Percentiles rank a stretch among this genome's conserved stretches.
These are phyloP conservation scores for Eutrigla gurnardus DNA, from an alignment of 2,797 vertebrate genomes.

Conservation along the genomic window DNA sequence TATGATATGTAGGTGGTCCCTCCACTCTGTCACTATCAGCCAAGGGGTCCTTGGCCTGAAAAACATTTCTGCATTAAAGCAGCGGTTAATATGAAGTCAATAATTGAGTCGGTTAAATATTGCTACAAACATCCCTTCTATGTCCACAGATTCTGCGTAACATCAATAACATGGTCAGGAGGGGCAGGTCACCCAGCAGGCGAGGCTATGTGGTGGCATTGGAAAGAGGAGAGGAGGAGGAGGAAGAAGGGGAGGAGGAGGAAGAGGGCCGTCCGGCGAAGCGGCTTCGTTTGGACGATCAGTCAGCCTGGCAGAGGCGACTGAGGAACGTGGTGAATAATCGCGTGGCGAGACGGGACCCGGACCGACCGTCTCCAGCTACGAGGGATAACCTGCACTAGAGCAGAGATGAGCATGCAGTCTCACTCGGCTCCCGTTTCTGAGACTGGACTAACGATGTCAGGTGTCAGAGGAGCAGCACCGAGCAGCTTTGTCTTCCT, in stretches of 20 bases:
- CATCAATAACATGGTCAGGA: slow-evolving; percentile 89
- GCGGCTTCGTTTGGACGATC: slow-evolving; percentile 83
- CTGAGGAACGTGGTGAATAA: slow-evolving; percentile 85
- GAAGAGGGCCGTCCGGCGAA: slow-evolving; percentile 79
- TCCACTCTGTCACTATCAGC: too few species aligned
- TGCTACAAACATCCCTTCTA: background rate
- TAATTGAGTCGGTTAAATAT: background rate
- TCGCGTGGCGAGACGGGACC: slow-evolving; percentile 57
- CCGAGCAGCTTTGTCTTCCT: slow-evolving; percentile 11
- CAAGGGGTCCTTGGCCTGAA: too few species aligned
- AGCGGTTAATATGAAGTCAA: background rate
- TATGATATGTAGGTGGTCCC: too few species aligned
- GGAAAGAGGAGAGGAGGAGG: slow-evolving; percentile 62
- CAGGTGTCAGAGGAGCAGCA: background rate
- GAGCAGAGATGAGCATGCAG: background rate
- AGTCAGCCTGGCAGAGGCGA: slow-evolving; percentile 81
- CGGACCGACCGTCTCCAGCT: background rate
- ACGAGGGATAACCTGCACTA: slow-evolving; percentile 7
- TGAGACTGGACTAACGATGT: background rate
- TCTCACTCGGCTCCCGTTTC: background rate
- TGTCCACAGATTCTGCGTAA: slow-evolving; percentile 83
- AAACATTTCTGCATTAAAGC: too few species aligned
- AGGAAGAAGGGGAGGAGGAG: background rate
- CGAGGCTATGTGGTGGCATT: slow-evolving; percentile 80
- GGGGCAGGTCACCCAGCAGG: slow-evolving; percentile 80